Evolutionary conservation across 2,113 vertebrate genomes (phyloP).

Genomic region (Heptranchias perlo): DNA sequence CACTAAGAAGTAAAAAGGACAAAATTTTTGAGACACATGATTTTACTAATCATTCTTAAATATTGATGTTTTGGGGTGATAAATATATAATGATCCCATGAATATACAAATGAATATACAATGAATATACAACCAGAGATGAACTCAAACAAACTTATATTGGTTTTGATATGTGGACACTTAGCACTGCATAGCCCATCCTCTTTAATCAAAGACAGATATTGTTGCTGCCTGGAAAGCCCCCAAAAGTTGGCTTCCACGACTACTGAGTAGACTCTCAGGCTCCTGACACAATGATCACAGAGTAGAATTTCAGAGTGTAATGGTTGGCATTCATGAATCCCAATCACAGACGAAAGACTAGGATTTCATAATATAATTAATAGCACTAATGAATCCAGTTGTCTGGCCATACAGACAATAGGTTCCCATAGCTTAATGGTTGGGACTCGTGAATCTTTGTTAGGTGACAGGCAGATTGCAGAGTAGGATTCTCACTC

Average conservation of each 20-base stretch:
- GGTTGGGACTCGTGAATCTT: neutral
- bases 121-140: neutral
- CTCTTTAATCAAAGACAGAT: neutral
- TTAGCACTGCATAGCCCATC: neutral
- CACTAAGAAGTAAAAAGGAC: neutral
- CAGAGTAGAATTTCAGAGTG: neutral
- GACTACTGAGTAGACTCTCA: neutral
- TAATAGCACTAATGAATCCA: neutral
- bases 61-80: neutral
- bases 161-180: neutral
- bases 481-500: neutral
- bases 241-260: neutral
- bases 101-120: too few relatives aligned
- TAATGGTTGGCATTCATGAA: neutral
- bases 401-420: neutral
- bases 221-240: neutral
- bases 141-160: neutral
- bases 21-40: neutral
- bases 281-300: neutral
- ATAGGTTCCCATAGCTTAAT: neutral
- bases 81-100: neutral
- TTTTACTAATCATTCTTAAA: neutral
- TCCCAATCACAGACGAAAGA: neutral
- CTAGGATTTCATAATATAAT: neutral
- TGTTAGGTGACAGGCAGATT: neutral